Base-by-base conservation (phyloP, 2,113 vertebrate species). In the Bufo bufo region DNA sequence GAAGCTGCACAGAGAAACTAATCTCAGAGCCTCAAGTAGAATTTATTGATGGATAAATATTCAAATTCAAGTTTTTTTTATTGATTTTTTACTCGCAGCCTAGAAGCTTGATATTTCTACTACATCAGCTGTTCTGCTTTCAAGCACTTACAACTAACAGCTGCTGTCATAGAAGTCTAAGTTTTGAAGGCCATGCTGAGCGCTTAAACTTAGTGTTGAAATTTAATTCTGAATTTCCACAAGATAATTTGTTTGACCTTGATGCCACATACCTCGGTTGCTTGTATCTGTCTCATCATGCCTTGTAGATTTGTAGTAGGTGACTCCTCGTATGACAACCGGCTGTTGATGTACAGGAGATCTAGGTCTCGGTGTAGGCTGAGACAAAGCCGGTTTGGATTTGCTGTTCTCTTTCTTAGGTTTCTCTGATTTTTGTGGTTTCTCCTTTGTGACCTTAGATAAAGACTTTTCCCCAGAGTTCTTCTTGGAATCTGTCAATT, bases 271-370 rank as follows among this genome's bases (percentile, higher is more conserved):
- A 89, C 87, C 87, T 88, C 72, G 84, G 45, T 88, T 23, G 82
- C 92, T 77, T 0, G 91, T 91, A 80, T 96, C 95, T 0, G 92
- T 90, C 0, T 61, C 92, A 0, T 95, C 96, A 0, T 43, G 90
- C 88, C 93, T 95, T 89, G 94, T 92, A 0, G 97, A 96, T 93
- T 99, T 99, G 95, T 99, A 99, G 95, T 99, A 99, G 0, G 97
- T 98, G 92, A 99, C 95, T 88, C 97, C 96, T 59, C 97, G 94
- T 88, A 98, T 94, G 87, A 98, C 94, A 0, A 96, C 95, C 0
- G 96, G 96, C 93, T 97, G 97, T 58, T 65, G 85, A 4, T 43
- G 59, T 77, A 96, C 93, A 3, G 88, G 84, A 1, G 93, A 90
- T 85, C 94, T 96, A 89, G 96, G 93, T 92, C 95, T 99, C 91